phyloP scores from a whole-genome alignment of 2,888 invertebrate species.

The Liopterus haemorrhoidalis region DNA sequence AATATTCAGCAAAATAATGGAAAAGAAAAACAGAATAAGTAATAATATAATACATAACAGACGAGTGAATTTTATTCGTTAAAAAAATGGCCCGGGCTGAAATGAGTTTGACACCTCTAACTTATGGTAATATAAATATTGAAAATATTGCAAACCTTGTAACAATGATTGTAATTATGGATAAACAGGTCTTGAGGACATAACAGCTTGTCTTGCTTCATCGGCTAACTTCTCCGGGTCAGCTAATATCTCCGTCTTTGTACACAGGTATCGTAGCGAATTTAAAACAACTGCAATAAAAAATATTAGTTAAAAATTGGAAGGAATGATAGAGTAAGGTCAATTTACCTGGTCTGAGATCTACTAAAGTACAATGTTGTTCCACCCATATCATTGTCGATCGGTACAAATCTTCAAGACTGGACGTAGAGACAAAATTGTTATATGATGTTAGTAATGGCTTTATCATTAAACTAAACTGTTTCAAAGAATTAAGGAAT shows the following conservation, averaged over 20 bases:
- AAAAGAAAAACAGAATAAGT: too few relatives aligned
- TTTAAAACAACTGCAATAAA: conserved; percentile 78
- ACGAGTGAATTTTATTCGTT: too few relatives aligned
- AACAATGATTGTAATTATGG: too few relatives aligned
- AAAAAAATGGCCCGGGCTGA: too few relatives aligned
- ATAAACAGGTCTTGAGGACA: conserved; percentile 21
- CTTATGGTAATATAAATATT: too few relatives aligned
- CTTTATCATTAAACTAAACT: conserved; percentile 90
- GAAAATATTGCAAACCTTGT: too few relatives aligned
- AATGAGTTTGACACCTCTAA: too few relatives aligned
- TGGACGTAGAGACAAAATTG: conserved; percentile 84
- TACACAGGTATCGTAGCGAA: conserved; percentile 83
- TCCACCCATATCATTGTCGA: conserved; percentile 92
- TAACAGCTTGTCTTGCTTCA: conserved; percentile 75
- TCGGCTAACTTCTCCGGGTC: conserved; percentile 84
- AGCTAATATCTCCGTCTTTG: conserved; percentile 86
- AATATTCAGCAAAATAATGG: too few relatives aligned
- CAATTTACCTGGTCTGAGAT: conserved; percentile 80
- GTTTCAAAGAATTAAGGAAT: conserved; percentile 47
- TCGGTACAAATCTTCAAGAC: conserved; percentile 84
- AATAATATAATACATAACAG: too few relatives aligned
- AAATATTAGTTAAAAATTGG: conserved; percentile 13
- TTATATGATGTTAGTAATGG: conserved; percentile 88
- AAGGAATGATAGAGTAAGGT: conserved; percentile 1
- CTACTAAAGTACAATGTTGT: conserved; percentile 90